phyloP scores from a whole-genome alignment of 2,113 vertebrate species.

The Pseudorectes ferrugineus region DNA sequence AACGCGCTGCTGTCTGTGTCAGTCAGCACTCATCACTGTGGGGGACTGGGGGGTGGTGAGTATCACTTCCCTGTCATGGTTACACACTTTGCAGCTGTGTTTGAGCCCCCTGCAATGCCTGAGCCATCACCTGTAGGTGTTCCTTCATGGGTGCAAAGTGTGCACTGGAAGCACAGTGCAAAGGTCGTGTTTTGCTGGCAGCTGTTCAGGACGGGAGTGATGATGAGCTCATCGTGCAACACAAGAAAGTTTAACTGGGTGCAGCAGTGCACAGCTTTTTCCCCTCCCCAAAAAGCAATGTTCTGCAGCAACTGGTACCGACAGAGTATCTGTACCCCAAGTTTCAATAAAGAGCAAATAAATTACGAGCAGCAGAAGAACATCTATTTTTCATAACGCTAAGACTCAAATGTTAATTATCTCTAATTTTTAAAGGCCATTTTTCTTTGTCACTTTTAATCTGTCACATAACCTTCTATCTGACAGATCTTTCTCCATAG shows the following conservation, averaged over 20 bases:
- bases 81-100: neutral
- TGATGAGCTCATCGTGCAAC: neutral
- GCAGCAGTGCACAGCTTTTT: neutral
- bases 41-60: no score
- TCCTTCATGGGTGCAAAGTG: neutral
- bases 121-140: neutral
- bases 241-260: neutral
- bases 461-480: neutral
- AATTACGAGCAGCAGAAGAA: neutral
- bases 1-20: rapidly evolving
- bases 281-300: neutral
- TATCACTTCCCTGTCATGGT: rapidly evolving
- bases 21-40: rapidly evolving
- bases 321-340: neutral
- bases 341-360: neutral
- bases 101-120: neutral
- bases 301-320: neutral
- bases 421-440: neutral
- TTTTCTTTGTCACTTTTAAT: neutral
- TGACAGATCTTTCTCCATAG: neutral
- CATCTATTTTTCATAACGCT: neutral
- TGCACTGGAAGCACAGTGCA: neutral
- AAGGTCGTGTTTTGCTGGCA: neutral
- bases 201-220: neutral
- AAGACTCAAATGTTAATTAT: neutral